These are phyloP conservation scores for Periphyllus acericola DNA, from an alignment of 2,888 invertebrate genomes.

Conservation along the genomic window DNA sequence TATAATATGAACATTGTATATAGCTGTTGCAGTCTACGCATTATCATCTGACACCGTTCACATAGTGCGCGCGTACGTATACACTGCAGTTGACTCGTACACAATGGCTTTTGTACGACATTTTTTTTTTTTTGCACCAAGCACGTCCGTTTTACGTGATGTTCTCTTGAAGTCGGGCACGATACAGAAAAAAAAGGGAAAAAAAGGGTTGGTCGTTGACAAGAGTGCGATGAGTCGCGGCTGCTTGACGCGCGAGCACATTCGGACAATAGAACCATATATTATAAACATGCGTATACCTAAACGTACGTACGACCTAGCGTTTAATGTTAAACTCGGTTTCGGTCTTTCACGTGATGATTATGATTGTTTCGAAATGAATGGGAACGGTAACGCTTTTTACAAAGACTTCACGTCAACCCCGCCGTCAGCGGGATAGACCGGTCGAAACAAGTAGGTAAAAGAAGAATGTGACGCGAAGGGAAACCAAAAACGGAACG, in stretches of 20 bases:
- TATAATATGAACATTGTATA: too few species aligned
- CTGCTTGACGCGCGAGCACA: background rate
- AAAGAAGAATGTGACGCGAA: background rate
- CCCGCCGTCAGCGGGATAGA: constrained; percentile 5
- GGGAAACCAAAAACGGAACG: background rate
- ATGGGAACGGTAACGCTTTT: constrained; percentile 47
- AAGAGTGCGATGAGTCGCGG: background rate
- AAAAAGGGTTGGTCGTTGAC: background rate
- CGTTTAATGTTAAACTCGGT: constrained; percentile 21
- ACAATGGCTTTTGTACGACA: constrained; percentile 15
- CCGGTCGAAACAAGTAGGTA: too few species aligned
- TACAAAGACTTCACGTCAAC: constrained; percentile 54
- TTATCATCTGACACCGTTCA: background rate
- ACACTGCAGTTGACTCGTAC: background rate
- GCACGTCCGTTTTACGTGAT: background rate
- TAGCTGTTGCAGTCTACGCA: background rate
- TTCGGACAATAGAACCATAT: constrained; percentile 17
- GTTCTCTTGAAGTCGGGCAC: background rate
- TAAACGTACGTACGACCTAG: too few species aligned
- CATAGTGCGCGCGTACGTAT: background rate
- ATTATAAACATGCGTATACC: background rate
- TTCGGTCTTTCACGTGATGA: constrained; percentile 32
- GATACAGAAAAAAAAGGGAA: too few species aligned
- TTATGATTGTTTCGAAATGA: constrained; percentile 48
- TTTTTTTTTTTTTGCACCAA: background rate